Percentiles rank a stretch among this genome's conserved stretches.
Evolutionary conservation across 2,113 vertebrate genomes (phyloP).

Genomic region (Eira barbara): DNA sequence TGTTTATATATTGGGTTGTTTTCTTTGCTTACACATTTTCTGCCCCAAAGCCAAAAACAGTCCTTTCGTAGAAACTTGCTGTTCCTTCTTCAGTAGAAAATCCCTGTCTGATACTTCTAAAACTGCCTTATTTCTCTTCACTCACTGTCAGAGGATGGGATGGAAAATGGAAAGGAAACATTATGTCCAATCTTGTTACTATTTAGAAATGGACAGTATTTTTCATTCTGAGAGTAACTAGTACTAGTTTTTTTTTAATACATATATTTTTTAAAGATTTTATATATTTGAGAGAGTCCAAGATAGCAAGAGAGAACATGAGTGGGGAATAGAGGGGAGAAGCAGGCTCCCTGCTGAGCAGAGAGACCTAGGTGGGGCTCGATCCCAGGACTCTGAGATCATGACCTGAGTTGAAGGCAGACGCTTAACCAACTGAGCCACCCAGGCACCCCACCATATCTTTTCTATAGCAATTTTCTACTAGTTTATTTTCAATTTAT

Average conservation of each 20-base stretch:
- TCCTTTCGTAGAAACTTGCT: neutral
- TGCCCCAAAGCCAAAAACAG: neutral
- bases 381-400: neutral
- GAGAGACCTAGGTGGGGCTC: neutral
- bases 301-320: neutral
- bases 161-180: neutral
- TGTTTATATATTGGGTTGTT: neutral
- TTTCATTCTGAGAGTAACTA: neutral
- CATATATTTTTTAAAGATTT: neutral
- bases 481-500: conserved; percentile 27
- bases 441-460: neutral
- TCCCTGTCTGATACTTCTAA: neutral
- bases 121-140: neutral
- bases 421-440: neutral
- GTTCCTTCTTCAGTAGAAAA: neutral
- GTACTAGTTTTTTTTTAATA: too few relatives aligned
- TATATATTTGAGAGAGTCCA: neutral
- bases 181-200: neutral
- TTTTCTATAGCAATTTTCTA: neutral
- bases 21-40: conserved; percentile 18
- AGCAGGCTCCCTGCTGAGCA: neutral
- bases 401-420: neutral
- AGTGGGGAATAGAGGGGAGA: neutral
- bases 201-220: neutral
- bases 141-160: neutral